phyloP scores from a whole-genome alignment of 2,113 vertebrate species.

The Myodes glareolus region DNA sequence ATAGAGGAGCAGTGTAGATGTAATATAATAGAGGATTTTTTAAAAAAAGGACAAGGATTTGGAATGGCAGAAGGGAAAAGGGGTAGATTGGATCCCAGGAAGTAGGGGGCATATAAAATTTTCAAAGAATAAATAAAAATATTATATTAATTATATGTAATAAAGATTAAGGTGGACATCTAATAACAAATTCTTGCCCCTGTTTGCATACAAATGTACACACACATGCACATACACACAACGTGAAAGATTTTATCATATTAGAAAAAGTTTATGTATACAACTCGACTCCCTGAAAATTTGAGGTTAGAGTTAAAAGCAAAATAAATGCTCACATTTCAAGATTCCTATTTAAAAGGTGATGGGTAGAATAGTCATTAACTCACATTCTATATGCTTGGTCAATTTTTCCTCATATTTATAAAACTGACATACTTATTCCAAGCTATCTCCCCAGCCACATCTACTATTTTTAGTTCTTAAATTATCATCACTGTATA shows the following conservation, averaged over 20 bases:
- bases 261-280: not conserved
- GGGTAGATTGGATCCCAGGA: not conserved
- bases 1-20: too few species aligned
- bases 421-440: not conserved
- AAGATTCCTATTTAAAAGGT: not conserved
- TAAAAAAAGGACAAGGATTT: too few species aligned
- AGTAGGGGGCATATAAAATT: not conserved
- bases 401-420: not conserved
- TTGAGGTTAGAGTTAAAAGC: conserved; percentile 10
- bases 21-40: not conserved
- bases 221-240: not conserved
- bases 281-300: conserved; percentile 1
- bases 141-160: not conserved
- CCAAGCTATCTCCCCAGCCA: not conserved
- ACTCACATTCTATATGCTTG: not conserved
- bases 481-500: not conserved
- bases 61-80: not conserved
- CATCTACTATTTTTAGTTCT: not conserved
- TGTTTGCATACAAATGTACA: not conserved
- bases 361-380: not conserved
- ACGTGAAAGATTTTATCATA: not conserved
- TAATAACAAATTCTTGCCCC: not conserved
- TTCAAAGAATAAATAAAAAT: not conserved
- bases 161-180: not conserved
- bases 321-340: not conserved